phyloP scores from a whole-genome alignment of 64 coral and sea anemone genomes.

The Montipora efflorescens region DNA sequence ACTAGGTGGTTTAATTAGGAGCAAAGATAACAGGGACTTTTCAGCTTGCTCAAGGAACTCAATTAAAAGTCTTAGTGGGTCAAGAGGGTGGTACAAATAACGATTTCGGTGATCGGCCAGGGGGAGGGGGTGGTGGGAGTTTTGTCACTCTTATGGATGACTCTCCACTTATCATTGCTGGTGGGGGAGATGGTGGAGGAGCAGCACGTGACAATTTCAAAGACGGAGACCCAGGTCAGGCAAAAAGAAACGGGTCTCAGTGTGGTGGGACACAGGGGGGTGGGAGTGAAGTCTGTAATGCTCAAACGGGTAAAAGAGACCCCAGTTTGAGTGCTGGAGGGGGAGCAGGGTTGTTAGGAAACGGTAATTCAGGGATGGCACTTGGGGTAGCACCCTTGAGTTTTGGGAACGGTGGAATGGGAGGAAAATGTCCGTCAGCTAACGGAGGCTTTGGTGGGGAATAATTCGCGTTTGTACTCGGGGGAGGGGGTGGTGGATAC shows the following conservation, averaged over 20 bases:
- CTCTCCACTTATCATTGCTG: slow-evolving; percentile 45
- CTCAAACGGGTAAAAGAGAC: neutral
- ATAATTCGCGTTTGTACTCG: slow-evolving; percentile 4
- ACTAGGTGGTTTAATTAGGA: slow-evolving; percentile 11
- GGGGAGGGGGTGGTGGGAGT: slow-evolving; percentile 33
- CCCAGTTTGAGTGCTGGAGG: neutral
- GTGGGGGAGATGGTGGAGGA: slow-evolving; percentile 36
- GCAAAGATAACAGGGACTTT: slow-evolving; percentile 40
- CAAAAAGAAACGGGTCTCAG: neutral
- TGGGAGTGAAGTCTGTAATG: neutral
- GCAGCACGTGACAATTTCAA: neutral
- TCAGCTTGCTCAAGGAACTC: neutral
- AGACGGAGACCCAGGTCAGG: slow-evolving; percentile 21
- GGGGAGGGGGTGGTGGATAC: slow-evolving; percentile 67
- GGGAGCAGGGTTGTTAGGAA: neutral
- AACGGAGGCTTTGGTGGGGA: slow-evolving; percentile 66
- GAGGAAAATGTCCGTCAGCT: neutral
- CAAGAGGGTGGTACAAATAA: neutral
- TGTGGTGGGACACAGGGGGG: slow-evolving; percentile 7
- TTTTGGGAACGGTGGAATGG: slow-evolving; percentile 33
- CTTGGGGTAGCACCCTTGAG: neutral
- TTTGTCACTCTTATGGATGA: slow-evolving; percentile 33
- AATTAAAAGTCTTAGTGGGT: slow-evolving; percentile 40
- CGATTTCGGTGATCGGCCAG: neutral
- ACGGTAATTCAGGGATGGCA: neutral